Percentiles rank a stretch among this genome's conserved stretches.
Evolutionary conservation across 2,888 invertebrate species (phyloP).

Genomic region (Deroplatys truncata): DNA sequence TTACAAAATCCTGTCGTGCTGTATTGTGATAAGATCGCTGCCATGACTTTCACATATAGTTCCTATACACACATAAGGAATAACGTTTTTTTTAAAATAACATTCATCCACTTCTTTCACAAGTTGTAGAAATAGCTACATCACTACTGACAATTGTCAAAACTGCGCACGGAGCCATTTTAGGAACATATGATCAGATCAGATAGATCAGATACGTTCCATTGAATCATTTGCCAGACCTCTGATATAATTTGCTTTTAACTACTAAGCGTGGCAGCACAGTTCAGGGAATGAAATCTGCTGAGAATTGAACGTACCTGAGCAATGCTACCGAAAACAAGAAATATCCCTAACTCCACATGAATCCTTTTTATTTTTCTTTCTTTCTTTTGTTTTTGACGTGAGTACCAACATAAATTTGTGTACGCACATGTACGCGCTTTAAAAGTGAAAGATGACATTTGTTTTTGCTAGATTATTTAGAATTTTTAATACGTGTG

Average conservation of each 20-base stretch:
- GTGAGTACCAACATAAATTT: neutral
- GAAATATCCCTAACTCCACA: neutral
- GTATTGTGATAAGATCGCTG: constrained; percentile 40
- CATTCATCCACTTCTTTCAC: neutral
- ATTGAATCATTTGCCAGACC: neutral
- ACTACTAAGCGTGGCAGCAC: neutral
- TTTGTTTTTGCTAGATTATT: neutral
- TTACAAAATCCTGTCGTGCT: constrained; percentile 43
- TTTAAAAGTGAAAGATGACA: neutral
- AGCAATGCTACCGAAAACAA: neutral
- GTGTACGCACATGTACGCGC: neutral
- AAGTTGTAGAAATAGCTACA: neutral
- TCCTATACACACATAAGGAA: neutral
- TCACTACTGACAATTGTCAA: neutral
- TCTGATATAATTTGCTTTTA: neutral
- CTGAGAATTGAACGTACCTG: neutral
- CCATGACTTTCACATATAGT: constrained; percentile 32
- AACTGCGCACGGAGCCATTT: neutral
- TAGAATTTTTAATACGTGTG: neutral
- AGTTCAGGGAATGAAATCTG: too few relatives aligned
- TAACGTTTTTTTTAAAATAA: neutral
- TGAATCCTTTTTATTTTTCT: too few relatives aligned
- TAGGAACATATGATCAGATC: neutral
- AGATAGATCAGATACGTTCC: neutral
- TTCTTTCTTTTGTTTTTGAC: too few relatives aligned